Evolutionary conservation across 2,797 vertebrate species (phyloP).

Genomic region (Siniperca undulata): DNA sequence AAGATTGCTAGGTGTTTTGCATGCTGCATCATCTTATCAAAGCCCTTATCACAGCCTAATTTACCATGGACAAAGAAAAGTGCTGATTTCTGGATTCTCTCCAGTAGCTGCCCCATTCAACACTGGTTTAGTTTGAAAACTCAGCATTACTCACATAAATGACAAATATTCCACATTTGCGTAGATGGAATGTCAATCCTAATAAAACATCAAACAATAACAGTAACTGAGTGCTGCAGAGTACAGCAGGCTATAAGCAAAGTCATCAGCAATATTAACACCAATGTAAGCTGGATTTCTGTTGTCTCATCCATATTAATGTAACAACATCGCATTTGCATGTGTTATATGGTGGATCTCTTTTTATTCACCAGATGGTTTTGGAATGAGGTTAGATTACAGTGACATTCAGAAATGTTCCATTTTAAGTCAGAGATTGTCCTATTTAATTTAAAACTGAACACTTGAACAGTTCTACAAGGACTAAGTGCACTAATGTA

Average conservation of each 20-base stretch:
- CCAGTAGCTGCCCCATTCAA: constrained; percentile 41
- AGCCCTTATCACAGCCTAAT: constrained; percentile 34
- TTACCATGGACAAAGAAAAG: constrained; percentile 30
- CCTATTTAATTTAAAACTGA: constrained; percentile 30
- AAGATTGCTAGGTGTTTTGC: neutral
- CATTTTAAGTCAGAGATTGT: constrained; percentile 53
- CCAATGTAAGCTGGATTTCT: neutral
- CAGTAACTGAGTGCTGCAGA: constrained; percentile 1
- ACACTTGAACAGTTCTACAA: neutral
- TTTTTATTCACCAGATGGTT: constrained; percentile 39
- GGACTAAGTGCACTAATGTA: constrained; percentile 1
- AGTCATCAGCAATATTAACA: constrained; percentile 19
- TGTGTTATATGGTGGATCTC: constrained; percentile 11
- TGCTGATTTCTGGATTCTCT: constrained; percentile 26
- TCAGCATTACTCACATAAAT: constrained; percentile 30
- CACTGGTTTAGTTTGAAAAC: constrained; percentile 16
- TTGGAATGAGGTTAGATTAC: constrained; percentile 41
- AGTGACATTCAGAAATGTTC: constrained; percentile 11
- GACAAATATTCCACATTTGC: constrained; percentile 27
- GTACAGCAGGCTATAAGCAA: neutral
- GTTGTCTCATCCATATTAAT: constrained; percentile 9
- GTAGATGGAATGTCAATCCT: neutral
- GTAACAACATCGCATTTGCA: constrained; percentile 15
- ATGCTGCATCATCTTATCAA: constrained; percentile 3
- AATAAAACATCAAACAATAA: constrained; percentile 12